These are phyloP conservation scores for Drosophila nebulosa DNA, from an alignment of 1,140 invertebrate species.

Conservation along the genomic window DNA sequence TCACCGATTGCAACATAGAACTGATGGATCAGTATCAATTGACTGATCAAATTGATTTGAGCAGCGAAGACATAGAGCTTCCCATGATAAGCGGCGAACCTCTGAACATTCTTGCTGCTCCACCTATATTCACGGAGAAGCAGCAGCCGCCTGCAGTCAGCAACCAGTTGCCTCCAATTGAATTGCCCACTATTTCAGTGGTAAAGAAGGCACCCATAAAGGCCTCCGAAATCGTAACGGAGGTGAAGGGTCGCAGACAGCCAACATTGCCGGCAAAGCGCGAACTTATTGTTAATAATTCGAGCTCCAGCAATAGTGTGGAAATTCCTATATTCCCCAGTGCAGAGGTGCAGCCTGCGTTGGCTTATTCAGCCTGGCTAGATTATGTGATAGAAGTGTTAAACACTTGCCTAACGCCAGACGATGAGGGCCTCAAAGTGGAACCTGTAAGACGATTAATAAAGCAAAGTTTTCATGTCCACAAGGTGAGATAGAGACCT, in stretches of 20 bases:
- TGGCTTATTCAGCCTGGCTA: slow-evolving; percentile 65
- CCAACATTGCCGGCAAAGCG: slow-evolving; percentile 58
- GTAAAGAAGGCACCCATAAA: slow-evolving; percentile 62
- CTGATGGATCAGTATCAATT: slow-evolving; percentile 74
- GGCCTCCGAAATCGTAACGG: slow-evolving; percentile 48
- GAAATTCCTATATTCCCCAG: slow-evolving; percentile 24
- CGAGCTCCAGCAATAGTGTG: not conserved
- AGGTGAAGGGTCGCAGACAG: slow-evolving; percentile 58
- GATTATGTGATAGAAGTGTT: slow-evolving; percentile 73
- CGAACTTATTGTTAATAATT: slow-evolving; percentile 55
- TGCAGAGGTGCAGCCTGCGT: slow-evolving; percentile 35
- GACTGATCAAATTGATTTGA: slow-evolving; percentile 73
- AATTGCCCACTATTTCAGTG: slow-evolving; percentile 61
- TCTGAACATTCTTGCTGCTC: slow-evolving; percentile 54
- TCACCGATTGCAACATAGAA: slow-evolving; percentile 75
- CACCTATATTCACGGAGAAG: slow-evolving; percentile 37
- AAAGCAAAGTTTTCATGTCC: slow-evolving; percentile 62
- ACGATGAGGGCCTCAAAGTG: not conserved
- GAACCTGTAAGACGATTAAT: slow-evolving; percentile 15
- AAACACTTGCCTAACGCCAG: slow-evolving; percentile 48
- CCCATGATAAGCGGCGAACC: slow-evolving; percentile 52
- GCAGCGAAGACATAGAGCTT: slow-evolving; percentile 65
- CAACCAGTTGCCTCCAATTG: slow-evolving; percentile 54
- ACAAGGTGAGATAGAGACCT: slow-evolving; percentile 26
- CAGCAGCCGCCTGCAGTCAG: slow-evolving; percentile 20